Conservation (phyloP, 2,888 invertebrate genomes). For the Drosophila kanekoi region DNA sequence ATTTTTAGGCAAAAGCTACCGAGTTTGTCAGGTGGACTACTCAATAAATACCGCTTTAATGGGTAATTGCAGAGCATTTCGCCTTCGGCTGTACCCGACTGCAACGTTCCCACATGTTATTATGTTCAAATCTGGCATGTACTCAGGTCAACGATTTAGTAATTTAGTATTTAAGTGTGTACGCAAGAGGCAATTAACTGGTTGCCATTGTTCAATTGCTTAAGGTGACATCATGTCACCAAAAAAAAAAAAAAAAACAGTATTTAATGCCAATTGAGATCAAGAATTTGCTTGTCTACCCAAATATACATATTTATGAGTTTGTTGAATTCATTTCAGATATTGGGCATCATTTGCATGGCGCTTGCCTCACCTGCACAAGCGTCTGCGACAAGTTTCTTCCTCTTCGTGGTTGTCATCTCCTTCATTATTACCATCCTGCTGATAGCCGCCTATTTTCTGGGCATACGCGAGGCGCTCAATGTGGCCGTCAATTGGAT, state of each 20-base stretch:
- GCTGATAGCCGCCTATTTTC: slow-evolving; percentile 92
- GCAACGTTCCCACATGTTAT: background rate
- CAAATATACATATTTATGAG: no score
- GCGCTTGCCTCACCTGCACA: slow-evolving; percentile 90
- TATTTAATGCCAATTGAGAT: slow-evolving; percentile 34
- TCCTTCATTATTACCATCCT: slow-evolving; percentile 93
- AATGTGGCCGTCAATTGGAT: slow-evolving; percentile 94
- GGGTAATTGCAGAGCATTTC: background rate
- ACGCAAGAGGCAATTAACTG: slow-evolving; percentile 23
- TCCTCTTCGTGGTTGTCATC: slow-evolving; percentile 93
- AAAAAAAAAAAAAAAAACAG: background rate
- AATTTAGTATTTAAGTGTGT: slow-evolving; percentile 8
- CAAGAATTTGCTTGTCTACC: slow-evolving; percentile 14
- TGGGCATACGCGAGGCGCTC: slow-evolving; percentile 92
- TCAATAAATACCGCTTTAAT: no score
- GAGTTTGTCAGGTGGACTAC: no score
- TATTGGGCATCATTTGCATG: slow-evolving; percentile 94
- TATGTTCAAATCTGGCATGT: background rate
- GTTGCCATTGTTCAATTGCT: slow-evolving; percentile 37
- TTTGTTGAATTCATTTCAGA: no score
- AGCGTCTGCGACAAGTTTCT: slow-evolving; percentile 90
- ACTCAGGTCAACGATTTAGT: slow-evolving; percentile 2
- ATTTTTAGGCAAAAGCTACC: no score
- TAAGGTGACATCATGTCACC: slow-evolving; percentile 49
- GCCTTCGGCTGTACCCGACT: background rate